A percentile compares a stretch with the other conserved stretches of the same genome.
These are phyloP conservation scores for Labeo rohita DNA, from an alignment of 2,113 vertebrate species.

Conservation along the genomic window DNA sequence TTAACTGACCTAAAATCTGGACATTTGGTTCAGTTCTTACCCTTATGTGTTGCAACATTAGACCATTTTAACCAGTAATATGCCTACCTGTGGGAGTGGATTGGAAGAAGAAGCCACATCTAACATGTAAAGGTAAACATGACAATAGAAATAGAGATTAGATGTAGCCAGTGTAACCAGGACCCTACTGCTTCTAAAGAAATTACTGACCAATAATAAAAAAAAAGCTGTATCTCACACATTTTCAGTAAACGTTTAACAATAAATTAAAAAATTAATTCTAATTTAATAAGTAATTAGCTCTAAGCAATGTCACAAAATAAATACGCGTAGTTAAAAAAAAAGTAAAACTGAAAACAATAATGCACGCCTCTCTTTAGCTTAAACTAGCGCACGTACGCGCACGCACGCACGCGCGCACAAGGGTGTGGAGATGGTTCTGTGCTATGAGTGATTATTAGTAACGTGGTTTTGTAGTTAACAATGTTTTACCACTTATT, in stretches of 20 bases:
- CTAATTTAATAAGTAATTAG: neutral
- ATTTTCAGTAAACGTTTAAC: neutral
- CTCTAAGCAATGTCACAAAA: neutral
- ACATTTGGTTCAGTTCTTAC: neutral
- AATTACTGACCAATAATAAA: neutral
- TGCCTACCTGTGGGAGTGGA: neutral
- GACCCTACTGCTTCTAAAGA: neutral
- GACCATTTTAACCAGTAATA: neutral
- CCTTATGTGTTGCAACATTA: neutral
- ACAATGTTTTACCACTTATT: neutral
- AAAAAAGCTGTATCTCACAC: neutral
- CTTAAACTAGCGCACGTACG: neutral
- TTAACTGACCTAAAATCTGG: neutral
- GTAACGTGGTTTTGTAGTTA: neutral
- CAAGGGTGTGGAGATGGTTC: conserved; percentile 1
- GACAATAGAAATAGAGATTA: neutral
- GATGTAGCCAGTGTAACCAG: neutral
- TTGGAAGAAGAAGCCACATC: neutral
- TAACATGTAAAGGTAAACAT: neutral
- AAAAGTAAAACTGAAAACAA: too few species aligned
- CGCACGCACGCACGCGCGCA: neutral
- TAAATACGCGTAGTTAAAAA: neutral
- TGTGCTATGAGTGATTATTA: conserved; percentile 13
- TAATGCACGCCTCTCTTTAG: neutral
- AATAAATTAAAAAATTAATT: neutral